These are phyloP conservation scores for Athetis lepigone DNA, from an alignment of 2,888 invertebrate genomes.

Conservation along the genomic window DNA sequence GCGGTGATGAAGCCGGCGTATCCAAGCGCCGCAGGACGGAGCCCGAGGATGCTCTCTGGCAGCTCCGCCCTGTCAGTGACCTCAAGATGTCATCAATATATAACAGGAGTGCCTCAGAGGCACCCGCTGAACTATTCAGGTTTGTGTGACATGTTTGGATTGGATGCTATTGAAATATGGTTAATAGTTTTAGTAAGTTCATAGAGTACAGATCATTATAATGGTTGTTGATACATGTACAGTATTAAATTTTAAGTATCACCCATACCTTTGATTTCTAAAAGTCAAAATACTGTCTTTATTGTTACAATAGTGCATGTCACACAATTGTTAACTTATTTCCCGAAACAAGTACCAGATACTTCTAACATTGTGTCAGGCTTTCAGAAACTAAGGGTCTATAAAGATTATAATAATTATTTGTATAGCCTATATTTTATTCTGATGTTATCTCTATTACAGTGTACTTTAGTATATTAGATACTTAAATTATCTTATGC, in stretches of 20 bases:
- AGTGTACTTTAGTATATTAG: constrained; percentile 12
- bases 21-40: constrained; percentile 87
- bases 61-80: constrained; percentile 95
- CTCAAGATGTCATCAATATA: constrained; percentile 97
- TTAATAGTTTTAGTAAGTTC: constrained; percentile 23
- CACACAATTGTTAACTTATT: neutral
- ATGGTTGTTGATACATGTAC: constrained; percentile 12
- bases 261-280: constrained; percentile 15
- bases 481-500: constrained; percentile 17
- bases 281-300: neutral
- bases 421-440: constrained; percentile 7
- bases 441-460: neutral
- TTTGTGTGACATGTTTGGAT: constrained; percentile 77
- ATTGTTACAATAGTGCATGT: neutral
- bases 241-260: constrained; percentile 26
- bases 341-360: neutral
- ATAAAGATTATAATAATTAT: constrained; percentile 3
- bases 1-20: constrained; percentile 83
- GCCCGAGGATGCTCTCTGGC: constrained; percentile 92
- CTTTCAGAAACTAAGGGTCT: constrained; percentile 5
- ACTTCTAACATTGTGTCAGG: neutral
- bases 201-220: constrained; percentile 8
- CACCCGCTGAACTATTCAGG: constrained; percentile 95
- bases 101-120: constrained; percentile 95
- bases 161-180: constrained; percentile 41